Base-by-base conservation (phyloP, 2,113 vertebrate species). In the Picathartes gymnocephalus region DNA sequence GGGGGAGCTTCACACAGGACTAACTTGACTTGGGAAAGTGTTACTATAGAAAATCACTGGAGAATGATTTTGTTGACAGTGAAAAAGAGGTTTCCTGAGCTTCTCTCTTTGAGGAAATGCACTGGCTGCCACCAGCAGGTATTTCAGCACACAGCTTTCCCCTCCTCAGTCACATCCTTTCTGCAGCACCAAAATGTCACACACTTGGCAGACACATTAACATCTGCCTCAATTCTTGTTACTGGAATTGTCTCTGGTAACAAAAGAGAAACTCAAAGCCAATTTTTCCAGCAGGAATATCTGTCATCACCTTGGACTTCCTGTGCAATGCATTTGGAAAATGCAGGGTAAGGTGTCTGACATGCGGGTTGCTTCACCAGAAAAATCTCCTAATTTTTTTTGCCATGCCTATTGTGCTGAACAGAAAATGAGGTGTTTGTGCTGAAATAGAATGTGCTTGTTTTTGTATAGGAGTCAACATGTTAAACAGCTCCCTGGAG, bases 21-120 rank as follows among this genome's bases (percentile, higher is more conserved):
- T 57, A 78, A 60, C 39, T 83, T 76, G 57, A 71, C 39, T 78
- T 31, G 5, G 9, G 44, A 28, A 78, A 81, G 30, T 12, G 7
- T 48, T 90, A 42, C 58, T 90, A 50, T 0, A 93, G 79, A 37
- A 91, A 95, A 90, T 69, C 69, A 69, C 5, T 60, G 74, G 66
- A 90, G 57, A 95, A 86, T 33, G 17, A 48, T 81, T 90, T 86
- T 93, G 92, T 92, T 89, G 84, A 74, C 74, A 65, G 44, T 50
- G 44, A 62, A 31, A 61, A 61, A 68, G 21, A 48, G 35, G 23
- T 88, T 96, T 92, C 42, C 54, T 61, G 80, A 86, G 47, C 50
- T 88, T 57, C 54, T 40, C 74, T 66, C 66, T 69, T 71, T 1
- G 7, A 88, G 74, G 79, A 71, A 58, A 81, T 56, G 74, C 92